Evolutionary conservation across 2,113 vertebrate genomes (phyloP).

Genomic region (Gallinago media): DNA sequence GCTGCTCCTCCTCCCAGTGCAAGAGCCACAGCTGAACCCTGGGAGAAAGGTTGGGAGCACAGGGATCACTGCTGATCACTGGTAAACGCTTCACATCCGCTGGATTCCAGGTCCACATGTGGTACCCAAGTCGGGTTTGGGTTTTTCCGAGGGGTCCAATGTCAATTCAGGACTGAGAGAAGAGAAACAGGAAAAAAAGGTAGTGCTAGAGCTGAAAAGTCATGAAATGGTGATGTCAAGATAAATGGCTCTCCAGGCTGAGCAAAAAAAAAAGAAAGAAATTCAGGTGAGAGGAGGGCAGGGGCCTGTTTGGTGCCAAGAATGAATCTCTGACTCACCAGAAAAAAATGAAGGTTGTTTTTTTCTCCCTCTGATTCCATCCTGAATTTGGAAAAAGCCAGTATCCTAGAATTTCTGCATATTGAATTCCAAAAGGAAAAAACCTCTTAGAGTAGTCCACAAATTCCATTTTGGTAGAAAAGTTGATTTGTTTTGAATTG

Average conservation of each 20-base stretch:
- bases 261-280: neutral
- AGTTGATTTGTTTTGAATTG: conserved; percentile 55
- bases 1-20: neutral
- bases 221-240: neutral
- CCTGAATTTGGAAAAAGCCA: neutral
- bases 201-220: neutral
- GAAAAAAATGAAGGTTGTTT: neutral
- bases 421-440: neutral
- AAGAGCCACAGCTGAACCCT: neutral
- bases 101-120: neutral
- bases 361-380: neutral
- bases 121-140: neutral
- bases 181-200: neutral
- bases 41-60: neutral
- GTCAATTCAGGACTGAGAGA: neutral
- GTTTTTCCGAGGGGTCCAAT: neutral
- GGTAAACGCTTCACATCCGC: neutral
- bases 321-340: neutral
- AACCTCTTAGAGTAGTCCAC: neutral
- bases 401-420: neutral
- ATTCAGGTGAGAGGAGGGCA: neutral
- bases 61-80: neutral
- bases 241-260: neutral
- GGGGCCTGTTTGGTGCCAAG: neutral
- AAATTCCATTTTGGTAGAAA: conserved; percentile 9